A percentile compares a stretch with the other conserved stretches of the same genome.
These are phyloP conservation scores for Ecliptopera silaceata DNA, from an alignment of 2,888 invertebrate genomes.

Conservation along the genomic window DNA sequence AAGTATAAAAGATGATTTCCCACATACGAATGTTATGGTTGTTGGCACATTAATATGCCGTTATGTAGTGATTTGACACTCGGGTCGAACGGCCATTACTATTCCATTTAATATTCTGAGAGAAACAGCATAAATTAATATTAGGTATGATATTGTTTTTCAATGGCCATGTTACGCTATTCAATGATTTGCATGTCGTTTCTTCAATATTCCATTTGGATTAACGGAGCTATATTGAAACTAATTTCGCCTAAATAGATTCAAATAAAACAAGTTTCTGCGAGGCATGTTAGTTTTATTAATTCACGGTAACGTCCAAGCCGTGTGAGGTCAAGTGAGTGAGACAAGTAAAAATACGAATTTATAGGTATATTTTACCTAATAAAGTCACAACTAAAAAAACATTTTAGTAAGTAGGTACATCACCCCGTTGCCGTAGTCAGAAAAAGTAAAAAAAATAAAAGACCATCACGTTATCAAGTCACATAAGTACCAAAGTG, in stretches of 20 bases:
- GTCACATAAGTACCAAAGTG: constrained; percentile 32
- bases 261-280: constrained; percentile 29
- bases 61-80: constrained; percentile 4
- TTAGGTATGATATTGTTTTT: constrained; percentile 8
- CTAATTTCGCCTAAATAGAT: constrained; percentile 30
- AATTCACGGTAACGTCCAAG: background rate
- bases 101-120: background rate
- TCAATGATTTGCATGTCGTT: constrained; percentile 13
- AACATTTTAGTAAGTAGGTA: too few relatives aligned
- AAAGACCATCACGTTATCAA: constrained; percentile 26
- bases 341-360: background rate
- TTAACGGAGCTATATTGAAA: constrained; percentile 34
- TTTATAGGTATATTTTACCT: background rate
- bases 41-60: background rate
- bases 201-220: constrained; percentile 7
- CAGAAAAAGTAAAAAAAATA: constrained; percentile 14
- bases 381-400: too few relatives aligned
- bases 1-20: background rate
- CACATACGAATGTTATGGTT: background rate
- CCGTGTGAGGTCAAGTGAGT: constrained; percentile 4
- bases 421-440: background rate
- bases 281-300: constrained; percentile 2
- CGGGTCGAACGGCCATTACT: background rate
- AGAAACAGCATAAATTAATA: constrained; percentile 3
- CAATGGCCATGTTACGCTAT: background rate